Percentiles rank a stretch among this genome's conserved stretches.
phyloP scores from a whole-genome alignment of 2,888 invertebrate species.

The Clivina fossor region DNA sequence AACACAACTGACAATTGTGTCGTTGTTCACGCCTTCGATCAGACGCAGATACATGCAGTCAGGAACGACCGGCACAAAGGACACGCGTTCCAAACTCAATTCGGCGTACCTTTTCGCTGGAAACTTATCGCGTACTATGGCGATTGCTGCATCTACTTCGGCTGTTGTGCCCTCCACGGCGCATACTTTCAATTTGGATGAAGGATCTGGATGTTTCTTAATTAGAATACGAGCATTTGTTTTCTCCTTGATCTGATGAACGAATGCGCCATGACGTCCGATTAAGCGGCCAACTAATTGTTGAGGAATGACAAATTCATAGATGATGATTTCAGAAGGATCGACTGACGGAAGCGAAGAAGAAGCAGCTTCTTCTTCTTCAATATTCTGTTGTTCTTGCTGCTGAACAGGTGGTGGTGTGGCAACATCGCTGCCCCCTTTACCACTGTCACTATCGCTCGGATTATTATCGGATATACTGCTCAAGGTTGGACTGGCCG shows the following conservation, averaged over 20 bases:
- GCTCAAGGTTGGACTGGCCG: slow-evolving; percentile 69
- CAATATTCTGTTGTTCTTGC: slow-evolving; percentile 51
- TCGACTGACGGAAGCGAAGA: slow-evolving; percentile 47
- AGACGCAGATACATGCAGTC: slow-evolving; percentile 56
- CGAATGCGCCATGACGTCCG: slow-evolving; percentile 78
- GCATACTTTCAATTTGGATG: slow-evolving; percentile 76
- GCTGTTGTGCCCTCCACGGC: slow-evolving; percentile 76
- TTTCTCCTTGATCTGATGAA: slow-evolving; percentile 77
- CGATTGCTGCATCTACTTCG: slow-evolving; percentile 80
- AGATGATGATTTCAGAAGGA: slow-evolving; percentile 52
- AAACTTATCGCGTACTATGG: slow-evolving; percentile 82
- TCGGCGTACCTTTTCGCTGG: slow-evolving; percentile 79
- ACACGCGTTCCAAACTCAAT: slow-evolving; percentile 69
- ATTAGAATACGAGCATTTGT: slow-evolving; percentile 79
- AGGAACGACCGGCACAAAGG: slow-evolving; percentile 49
- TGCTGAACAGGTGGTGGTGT: slow-evolving; percentile 66
- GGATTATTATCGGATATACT: slow-evolving; percentile 70
- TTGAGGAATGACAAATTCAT: slow-evolving; percentile 76
- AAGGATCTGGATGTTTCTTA: slow-evolving; percentile 72
- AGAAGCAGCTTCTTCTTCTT: slow-evolving; percentile 47
- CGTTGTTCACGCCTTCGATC: slow-evolving; percentile 90
- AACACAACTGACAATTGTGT: slow-evolving; percentile 86
- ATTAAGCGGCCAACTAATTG: slow-evolving; percentile 82
- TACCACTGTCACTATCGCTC: slow-evolving; percentile 81
- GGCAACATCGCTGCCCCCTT: slow-evolving; percentile 73